Conservation (phyloP, 2,113 vertebrate species). For the Zosterops borbonicus region DNA sequence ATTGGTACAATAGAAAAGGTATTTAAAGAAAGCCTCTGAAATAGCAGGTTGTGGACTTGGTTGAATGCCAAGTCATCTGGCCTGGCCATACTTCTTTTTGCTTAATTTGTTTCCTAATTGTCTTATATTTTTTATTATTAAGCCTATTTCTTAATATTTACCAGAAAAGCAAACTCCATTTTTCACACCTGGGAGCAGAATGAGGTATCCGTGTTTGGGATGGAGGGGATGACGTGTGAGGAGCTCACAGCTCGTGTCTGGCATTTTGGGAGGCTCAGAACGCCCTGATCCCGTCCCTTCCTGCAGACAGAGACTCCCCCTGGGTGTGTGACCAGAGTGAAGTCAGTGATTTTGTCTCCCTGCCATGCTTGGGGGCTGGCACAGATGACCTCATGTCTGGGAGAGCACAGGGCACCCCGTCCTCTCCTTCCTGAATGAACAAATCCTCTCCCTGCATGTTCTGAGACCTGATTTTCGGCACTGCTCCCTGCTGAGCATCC, state of each 20-base stretch:
- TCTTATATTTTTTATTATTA: too few species aligned
- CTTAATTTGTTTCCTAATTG: too few species aligned
- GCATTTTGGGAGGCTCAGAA: not conserved
- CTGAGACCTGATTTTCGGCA: not conserved
- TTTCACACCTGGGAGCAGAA: not conserved
- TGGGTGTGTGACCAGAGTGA: not conserved
- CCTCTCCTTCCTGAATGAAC: not conserved
- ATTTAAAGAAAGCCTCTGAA: too few species aligned
- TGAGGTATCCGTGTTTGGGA: not conserved
- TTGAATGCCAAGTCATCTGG: too few species aligned
- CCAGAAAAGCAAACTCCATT: too few species aligned
- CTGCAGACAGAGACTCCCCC: not conserved
- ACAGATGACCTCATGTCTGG: constrained; percentile 46
- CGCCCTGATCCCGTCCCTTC: not conserved
- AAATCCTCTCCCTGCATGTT: not conserved
- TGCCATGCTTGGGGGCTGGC: not conserved
- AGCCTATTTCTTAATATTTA: too few species aligned
- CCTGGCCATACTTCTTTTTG: too few species aligned
- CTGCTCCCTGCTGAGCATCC: not conserved
- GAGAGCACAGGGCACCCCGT: not conserved
- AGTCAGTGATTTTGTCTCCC: not conserved
- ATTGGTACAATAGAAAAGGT: too few species aligned
- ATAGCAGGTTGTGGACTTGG: too few species aligned
- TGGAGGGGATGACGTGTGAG: not conserved
- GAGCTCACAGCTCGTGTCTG: not conserved